phyloP scores from a whole-genome alignment of 2,888 invertebrate species.

The Andrena praecox region DNA sequence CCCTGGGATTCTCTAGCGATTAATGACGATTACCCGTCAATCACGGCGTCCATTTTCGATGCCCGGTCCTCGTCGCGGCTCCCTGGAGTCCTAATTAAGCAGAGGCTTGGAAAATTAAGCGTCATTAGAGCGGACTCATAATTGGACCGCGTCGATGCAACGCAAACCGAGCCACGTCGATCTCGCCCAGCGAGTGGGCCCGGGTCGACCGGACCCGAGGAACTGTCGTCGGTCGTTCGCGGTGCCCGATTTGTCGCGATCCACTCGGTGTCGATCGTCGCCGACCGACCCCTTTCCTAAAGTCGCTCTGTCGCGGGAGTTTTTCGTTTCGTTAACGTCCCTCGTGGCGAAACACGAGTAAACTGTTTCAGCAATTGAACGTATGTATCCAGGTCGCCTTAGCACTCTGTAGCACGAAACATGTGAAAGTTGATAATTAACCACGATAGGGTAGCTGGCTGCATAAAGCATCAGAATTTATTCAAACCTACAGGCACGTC shows the following conservation, averaged over 20 bases:
- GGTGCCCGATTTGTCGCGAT: conserved; percentile 25
- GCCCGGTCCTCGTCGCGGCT: conserved; percentile 9
- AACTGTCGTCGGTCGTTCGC: conserved; percentile 56
- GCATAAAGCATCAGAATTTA: neutral
- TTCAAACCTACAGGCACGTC: neutral
- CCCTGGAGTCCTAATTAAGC: conserved; percentile 71
- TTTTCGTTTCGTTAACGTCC: conserved; percentile 34
- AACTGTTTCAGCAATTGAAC: conserved; percentile 1
- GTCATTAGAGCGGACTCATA: conserved; percentile 65
- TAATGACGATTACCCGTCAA: neutral
- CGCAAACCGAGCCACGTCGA: conserved; percentile 17
- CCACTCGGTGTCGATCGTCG: conserved; percentile 5
- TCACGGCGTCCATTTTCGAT: neutral
- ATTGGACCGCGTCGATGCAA: conserved; percentile 66
- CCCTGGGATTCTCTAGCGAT: neutral
- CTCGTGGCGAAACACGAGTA: conserved; percentile 29
- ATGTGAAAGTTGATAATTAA: neutral
- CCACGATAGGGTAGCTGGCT: neutral
- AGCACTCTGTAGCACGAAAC: conserved; percentile 2
- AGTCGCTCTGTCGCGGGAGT: conserved; percentile 6
- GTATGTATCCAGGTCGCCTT: neutral
- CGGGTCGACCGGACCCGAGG: conserved; percentile 44
- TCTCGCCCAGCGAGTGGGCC: neutral
- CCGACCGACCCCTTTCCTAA: conserved; percentile 21
- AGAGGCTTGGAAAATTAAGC: conserved; percentile 63